Conservation (phyloP, 2,888 invertebrate species). For the Eupithecia subfuscata region DNA sequence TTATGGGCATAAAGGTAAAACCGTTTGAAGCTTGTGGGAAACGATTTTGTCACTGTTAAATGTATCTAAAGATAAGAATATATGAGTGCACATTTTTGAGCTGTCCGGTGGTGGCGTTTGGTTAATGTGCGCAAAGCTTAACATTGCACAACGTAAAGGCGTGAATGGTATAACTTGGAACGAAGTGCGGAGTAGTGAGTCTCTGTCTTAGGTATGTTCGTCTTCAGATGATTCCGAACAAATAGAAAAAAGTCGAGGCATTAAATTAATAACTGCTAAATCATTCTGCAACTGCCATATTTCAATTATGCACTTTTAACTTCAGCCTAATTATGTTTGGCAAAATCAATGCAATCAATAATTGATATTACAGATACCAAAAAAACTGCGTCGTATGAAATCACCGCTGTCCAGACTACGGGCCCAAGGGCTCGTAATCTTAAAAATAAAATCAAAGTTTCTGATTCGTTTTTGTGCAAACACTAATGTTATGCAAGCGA, state of each 20-base stretch:
- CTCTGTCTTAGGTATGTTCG: too few species aligned
- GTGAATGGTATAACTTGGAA: not conserved
- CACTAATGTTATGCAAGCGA: too few species aligned
- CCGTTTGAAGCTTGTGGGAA: too few species aligned
- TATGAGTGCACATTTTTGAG: not conserved
- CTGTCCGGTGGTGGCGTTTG: not conserved
- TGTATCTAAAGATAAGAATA: not conserved
- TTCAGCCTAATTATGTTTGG: not conserved
- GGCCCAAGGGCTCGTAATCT: not conserved
- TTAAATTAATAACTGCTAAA: not conserved
- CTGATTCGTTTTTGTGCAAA: too few species aligned
- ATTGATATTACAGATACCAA: not conserved
- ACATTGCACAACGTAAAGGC: not conserved
- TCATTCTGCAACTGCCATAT: not conserved
- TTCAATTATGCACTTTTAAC: slow-evolving; percentile 1
- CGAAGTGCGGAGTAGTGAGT: too few species aligned
- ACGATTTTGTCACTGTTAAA: too few species aligned
- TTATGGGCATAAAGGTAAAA: not conserved
- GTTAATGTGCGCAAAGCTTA: not conserved
- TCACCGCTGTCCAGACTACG: not conserved
- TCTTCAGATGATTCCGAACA: too few species aligned
- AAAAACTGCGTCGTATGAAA: not conserved
- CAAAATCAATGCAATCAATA: not conserved
- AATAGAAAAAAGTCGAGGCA: too few species aligned
- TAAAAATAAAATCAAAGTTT: too few species aligned